These are phyloP conservation scores for Thecophora atra DNA, from an alignment of 2,888 invertebrate genomes.

Conservation along the genomic window DNA sequence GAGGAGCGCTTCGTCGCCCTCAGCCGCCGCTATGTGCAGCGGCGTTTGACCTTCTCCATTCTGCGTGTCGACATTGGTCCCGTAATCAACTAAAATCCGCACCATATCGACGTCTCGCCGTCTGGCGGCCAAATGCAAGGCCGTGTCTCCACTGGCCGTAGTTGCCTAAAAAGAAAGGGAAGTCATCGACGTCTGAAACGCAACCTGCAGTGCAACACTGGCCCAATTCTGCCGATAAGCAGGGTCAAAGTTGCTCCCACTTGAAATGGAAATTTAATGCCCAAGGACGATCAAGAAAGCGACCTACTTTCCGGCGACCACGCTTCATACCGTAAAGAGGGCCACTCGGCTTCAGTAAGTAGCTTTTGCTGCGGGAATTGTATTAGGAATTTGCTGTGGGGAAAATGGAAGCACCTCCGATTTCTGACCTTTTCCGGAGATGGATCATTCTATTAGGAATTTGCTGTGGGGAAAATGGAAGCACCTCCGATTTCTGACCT, in stretches of 20 bases:
- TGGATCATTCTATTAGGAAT: no score
- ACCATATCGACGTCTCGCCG: slow-evolving; percentile 93
- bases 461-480: no score
- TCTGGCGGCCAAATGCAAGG: slow-evolving; percentile 93
- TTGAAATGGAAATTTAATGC: slow-evolving; percentile 50
- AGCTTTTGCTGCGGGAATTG: no score
- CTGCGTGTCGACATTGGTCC: slow-evolving; percentile 89
- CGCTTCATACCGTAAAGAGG: slow-evolving; percentile 4
- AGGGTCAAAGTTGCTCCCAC: slow-evolving; percentile 43
- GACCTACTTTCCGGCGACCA: slow-evolving; percentile 8
- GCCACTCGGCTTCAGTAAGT: neutral
- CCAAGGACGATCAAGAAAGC: neutral
- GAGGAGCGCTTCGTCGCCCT: slow-evolving; percentile 93
- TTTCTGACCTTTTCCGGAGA: no score
- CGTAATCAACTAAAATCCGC: slow-evolving; percentile 90
- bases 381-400: no score
- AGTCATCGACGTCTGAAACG: neutral
- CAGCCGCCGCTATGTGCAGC: slow-evolving; percentile 93
- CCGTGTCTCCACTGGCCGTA: slow-evolving; percentile 89
- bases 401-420: no score
- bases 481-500: no score
- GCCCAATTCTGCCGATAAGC: neutral
- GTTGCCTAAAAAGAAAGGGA: slow-evolving; percentile 69
- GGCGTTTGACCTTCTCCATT: slow-evolving; percentile 96
- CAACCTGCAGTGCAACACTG: neutral